Evolutionary conservation across 2,113 vertebrate genomes (phyloP).

Genomic region (Lasiurus cinereus): DNA sequence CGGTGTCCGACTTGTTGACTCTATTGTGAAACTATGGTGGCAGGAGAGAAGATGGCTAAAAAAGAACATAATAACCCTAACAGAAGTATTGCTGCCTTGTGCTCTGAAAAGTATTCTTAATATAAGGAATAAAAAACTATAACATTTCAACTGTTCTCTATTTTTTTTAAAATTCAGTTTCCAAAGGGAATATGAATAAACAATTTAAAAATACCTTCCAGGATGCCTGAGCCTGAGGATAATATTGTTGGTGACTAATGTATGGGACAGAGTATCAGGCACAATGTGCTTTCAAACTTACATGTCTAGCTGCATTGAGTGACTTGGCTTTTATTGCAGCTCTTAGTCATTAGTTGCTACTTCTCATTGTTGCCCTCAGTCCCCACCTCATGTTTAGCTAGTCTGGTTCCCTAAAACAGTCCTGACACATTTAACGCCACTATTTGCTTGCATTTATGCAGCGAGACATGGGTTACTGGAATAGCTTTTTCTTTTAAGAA

Average conservation of each 20-base stretch:
- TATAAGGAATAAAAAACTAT: background rate
- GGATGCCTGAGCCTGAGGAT: background rate
- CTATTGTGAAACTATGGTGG: background rate
- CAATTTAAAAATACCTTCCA: background rate
- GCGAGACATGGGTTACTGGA: background rate
- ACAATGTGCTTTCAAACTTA: accelerated
- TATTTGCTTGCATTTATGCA: background rate
- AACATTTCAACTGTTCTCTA: background rate
- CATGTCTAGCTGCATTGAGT: background rate
- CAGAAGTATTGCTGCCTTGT: background rate
- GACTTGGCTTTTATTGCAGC: background rate
- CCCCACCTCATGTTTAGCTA: background rate
- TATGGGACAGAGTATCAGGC: background rate
- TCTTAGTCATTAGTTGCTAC: background rate
- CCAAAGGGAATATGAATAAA: background rate
- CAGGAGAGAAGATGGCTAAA: background rate
- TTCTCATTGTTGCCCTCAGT: background rate
- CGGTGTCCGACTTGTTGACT: background rate
- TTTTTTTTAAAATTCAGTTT: background rate
- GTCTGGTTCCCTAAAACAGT: background rate
- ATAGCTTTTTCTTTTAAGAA: background rate
- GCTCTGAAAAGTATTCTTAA: background rate
- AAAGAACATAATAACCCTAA: background rate
- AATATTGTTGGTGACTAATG: background rate
- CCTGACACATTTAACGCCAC: background rate